Conservation (phyloP, 2,888 invertebrate genomes). For the Bhutanitis thaidina region DNA sequence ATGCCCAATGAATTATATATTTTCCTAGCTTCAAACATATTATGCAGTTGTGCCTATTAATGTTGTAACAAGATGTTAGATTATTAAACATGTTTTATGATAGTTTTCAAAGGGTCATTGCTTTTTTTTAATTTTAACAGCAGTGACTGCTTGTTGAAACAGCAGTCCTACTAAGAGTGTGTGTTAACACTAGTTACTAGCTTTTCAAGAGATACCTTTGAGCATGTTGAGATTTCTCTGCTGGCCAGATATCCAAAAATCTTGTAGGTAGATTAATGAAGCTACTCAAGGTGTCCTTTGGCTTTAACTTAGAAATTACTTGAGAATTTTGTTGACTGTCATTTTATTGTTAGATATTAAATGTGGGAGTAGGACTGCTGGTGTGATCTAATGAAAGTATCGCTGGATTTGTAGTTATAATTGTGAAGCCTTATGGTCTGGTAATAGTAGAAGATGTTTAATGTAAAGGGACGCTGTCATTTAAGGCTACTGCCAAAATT, state of each 20-base stretch:
- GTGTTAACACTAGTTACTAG: conserved; percentile 25
- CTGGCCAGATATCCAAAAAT: conserved; percentile 41
- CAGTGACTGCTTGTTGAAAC: conserved; percentile 32
- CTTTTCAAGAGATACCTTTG: conserved; percentile 28
- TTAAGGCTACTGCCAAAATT: conserved; percentile 26
- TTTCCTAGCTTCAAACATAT: conserved; percentile 67
- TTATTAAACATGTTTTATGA: conserved; percentile 52
- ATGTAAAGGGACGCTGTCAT: conserved; percentile 18
- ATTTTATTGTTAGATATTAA: conserved; percentile 55
- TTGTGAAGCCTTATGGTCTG: conserved; percentile 8
- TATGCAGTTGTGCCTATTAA: conserved; percentile 60
- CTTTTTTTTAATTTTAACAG: conserved; percentile 43
- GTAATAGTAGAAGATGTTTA: conserved; percentile 6
- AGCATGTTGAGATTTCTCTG: conserved; percentile 32
- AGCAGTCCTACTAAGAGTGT: conserved; percentile 56
- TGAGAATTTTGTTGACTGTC: conserved; percentile 64
- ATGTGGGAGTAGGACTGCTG: conserved; percentile 70
- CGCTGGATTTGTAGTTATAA: conserved; percentile 23
- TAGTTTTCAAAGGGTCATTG: conserved; percentile 46
- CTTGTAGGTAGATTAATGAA: conserved; percentile 21
- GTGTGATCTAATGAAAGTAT: conserved; percentile 41
- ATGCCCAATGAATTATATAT: conserved; percentile 56
- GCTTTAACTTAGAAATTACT: conserved; percentile 40
- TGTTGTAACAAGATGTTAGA: conserved; percentile 55
- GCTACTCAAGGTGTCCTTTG: conserved; percentile 28